Conservation (phyloP, 2,888 invertebrate species). For the Orthosia incerta region DNA sequence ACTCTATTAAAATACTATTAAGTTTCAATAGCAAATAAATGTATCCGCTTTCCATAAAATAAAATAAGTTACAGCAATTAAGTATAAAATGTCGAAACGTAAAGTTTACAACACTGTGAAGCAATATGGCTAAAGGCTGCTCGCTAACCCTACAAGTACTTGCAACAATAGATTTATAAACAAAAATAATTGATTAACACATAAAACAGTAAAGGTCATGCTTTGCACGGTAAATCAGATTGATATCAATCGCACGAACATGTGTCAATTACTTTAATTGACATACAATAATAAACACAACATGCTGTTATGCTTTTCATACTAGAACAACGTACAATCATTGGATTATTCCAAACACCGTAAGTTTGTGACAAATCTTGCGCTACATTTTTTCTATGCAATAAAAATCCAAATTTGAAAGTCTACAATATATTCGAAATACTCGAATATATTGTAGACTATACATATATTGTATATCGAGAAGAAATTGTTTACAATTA, state of each 20-base stretch:
- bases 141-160: conserved; percentile 28
- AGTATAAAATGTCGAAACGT: conserved; percentile 46
- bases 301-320: background rate
- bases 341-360: too few species aligned
- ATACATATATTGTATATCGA: too few species aligned
- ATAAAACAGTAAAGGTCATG: conserved; percentile 23
- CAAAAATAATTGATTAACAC: conserved; percentile 44
- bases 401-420: too few species aligned
- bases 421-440: too few species aligned
- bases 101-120: conserved; percentile 40
- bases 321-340: background rate
- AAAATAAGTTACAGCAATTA: conserved; percentile 58
- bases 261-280: conserved; percentile 15
- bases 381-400: too few species aligned
- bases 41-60: conserved; percentile 54
- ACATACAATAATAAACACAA: background rate
- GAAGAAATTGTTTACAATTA: too few species aligned
- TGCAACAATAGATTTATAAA: conserved; percentile 40
- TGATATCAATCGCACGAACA: conserved; percentile 31
- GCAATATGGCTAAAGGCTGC: conserved; percentile 39
- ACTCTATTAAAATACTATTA: conserved; percentile 24
- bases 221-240: conserved; percentile 27
- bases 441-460: too few species aligned
- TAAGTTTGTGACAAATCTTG: too few species aligned
- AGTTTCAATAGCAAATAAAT: conserved; percentile 38